Conservation (phyloP, 2,888 invertebrate species). For the Coelogynopora nodosa region DNA sequence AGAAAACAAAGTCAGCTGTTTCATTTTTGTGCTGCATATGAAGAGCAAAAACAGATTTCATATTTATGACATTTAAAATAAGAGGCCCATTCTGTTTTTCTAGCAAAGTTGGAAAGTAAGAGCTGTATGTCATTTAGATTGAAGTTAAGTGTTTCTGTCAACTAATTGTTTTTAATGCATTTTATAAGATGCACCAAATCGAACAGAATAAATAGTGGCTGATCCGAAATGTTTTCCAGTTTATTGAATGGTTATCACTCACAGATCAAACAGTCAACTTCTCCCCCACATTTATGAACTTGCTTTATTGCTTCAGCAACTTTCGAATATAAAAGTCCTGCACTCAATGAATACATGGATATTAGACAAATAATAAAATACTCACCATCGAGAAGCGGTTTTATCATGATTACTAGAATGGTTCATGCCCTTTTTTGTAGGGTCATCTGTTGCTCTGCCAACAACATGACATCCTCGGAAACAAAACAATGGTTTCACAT, state of each 20-base stretch:
- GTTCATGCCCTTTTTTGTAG: neutral
- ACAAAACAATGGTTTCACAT: neutral
- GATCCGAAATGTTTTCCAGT: neutral
- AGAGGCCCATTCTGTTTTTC: neutral
- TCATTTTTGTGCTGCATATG: neutral
- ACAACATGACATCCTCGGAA: neutral
- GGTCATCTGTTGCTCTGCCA: neutral
- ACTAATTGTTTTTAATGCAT: conserved; percentile 19
- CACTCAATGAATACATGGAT: neutral
- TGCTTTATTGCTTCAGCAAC: neutral
- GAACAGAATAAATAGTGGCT: neutral
- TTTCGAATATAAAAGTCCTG: neutral
- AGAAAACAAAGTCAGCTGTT: neutral
- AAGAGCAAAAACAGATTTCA: neutral
- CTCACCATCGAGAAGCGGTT: neutral
- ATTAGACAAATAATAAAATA: neutral
- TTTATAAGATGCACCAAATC: conserved; percentile 24
- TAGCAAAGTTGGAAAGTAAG: conserved; percentile 13
- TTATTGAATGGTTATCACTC: neutral
- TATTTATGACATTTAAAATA: neutral
- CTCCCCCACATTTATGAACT: neutral
- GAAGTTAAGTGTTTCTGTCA: neutral
- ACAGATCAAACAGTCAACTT: neutral
- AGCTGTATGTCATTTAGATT: neutral
- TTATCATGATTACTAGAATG: neutral